Percentiles rank a stretch among this genome's conserved stretches.
Conservation (phyloP, 2,113 vertebrate species). For the Chaetodon trifascialis region DNA sequence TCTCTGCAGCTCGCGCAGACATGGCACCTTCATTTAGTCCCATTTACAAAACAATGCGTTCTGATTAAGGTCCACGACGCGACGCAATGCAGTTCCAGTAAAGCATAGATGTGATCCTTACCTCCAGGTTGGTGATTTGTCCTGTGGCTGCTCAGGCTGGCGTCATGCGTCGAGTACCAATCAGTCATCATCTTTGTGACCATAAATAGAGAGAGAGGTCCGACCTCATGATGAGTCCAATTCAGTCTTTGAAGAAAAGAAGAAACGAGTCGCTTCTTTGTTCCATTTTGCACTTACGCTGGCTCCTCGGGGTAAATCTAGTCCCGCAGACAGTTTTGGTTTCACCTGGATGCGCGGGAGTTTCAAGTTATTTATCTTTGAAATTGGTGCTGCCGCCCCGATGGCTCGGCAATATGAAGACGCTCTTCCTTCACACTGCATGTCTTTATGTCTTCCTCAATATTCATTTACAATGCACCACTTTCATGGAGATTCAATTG, state of each 20-base stretch:
- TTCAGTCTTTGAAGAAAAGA: background rate
- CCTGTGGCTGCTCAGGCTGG: background rate
- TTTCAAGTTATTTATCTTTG: background rate
- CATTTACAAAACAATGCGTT: conserved; percentile 13
- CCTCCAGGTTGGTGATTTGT: no score
- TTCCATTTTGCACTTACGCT: background rate
- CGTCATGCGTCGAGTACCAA: background rate
- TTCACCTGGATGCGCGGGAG: background rate
- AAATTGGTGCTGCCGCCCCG: background rate
- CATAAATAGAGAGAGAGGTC: background rate
- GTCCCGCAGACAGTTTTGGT: background rate
- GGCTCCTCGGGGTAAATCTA: background rate
- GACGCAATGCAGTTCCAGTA: background rate
- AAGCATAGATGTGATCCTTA: background rate
- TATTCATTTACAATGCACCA: no score
- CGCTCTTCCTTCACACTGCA: no score
- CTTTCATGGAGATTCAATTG: background rate
- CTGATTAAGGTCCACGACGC: background rate
- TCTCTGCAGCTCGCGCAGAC: background rate
- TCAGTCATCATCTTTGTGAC: conserved; percentile 1
- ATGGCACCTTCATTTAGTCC: background rate
- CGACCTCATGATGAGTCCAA: background rate
- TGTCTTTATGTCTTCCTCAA: background rate
- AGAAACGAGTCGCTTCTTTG: background rate
- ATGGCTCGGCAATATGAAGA: background rate